Conservation (phyloP, 1,140 invertebrate species). For the Zophobas atratus region DNA sequence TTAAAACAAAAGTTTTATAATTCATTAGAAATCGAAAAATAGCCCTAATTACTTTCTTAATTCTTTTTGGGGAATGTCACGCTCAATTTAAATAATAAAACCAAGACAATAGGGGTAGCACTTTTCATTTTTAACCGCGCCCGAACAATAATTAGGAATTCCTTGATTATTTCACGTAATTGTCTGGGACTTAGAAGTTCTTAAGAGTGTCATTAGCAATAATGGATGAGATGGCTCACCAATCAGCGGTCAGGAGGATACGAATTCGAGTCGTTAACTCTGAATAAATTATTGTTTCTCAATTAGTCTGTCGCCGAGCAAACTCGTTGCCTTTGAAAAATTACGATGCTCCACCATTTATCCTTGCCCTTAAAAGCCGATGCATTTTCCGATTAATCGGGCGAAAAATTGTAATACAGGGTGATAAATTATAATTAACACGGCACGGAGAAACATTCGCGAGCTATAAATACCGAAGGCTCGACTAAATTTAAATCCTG, state of each 20-base stretch:
- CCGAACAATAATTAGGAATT: slow-evolving; percentile 62
- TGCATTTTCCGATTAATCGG: background rate
- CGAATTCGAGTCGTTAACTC: slow-evolving; percentile 59
- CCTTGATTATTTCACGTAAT: slow-evolving; percentile 61
- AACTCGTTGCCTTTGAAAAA: slow-evolving; percentile 28
- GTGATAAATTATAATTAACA: slow-evolving; percentile 5
- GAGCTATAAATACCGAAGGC: slow-evolving; percentile 17
- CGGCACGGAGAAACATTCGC: background rate
- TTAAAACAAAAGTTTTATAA: slow-evolving; percentile 60
- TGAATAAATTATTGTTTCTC: slow-evolving; percentile 66
- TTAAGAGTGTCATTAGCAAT: slow-evolving; percentile 64
- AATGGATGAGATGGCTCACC: slow-evolving; percentile 63
- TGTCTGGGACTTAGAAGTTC: slow-evolving; percentile 55
- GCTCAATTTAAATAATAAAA: slow-evolving; percentile 59
- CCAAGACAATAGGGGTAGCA: slow-evolving; percentile 54
- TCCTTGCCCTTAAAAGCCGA: slow-evolving; percentile 1
- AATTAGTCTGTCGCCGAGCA: slow-evolving; percentile 58
- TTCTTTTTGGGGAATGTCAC: slow-evolving; percentile 60
- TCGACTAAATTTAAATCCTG: slow-evolving; percentile 43
- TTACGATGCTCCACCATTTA: background rate
- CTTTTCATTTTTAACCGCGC: slow-evolving; percentile 61
- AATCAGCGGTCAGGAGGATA: slow-evolving; percentile 56
- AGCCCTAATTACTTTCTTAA: slow-evolving; percentile 63
- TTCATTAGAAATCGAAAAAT: slow-evolving; percentile 58
- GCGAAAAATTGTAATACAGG: background rate